Evolutionary conservation across 2,888 invertebrate species (phyloP).

Genomic region (Euplexia lucipara): DNA sequence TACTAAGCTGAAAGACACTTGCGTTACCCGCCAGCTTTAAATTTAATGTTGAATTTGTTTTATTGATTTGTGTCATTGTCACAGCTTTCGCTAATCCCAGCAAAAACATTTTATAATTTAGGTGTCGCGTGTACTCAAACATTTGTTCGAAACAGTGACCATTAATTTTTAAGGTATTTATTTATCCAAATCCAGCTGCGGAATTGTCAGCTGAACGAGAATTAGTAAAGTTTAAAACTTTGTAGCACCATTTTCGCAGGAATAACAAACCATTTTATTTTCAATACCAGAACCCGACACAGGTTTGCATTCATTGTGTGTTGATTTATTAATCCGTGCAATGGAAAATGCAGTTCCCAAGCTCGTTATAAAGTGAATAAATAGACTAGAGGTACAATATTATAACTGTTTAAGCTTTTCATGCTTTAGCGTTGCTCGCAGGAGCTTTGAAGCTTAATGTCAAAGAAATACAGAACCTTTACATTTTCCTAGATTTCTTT

Average conservation of each 20-base stretch:
- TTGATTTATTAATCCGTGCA: conserved; percentile 42
- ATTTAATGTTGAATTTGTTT: conserved; percentile 35
- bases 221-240: conserved; percentile 16
- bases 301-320: conserved; percentile 23
- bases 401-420: conserved; percentile 21
- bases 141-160: conserved; percentile 4
- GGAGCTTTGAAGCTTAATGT: conserved; percentile 18
- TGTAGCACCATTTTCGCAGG: neutral
- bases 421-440: neutral
- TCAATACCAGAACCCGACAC: conserved; percentile 18
- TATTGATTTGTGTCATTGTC: conserved; percentile 28
- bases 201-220: conserved; percentile 9
- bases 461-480: conserved; percentile 9
- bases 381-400: conserved; percentile 4
- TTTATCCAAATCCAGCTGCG: conserved; percentile 1
- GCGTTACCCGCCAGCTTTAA: conserved; percentile 19
- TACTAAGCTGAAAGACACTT: conserved; percentile 28
- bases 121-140: neutral
- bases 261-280: conserved; percentile 28
- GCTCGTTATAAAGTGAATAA: conserved; percentile 28
- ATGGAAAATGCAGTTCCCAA: conserved; percentile 21
- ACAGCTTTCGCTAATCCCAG: conserved; percentile 26
- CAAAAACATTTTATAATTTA: conserved; percentile 15
- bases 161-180: neutral
- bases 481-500: conserved; percentile 24